These are phyloP conservation scores for Drosophila kepulauana DNA, from an alignment of 1,140 invertebrate species.

Conservation along the genomic window DNA sequence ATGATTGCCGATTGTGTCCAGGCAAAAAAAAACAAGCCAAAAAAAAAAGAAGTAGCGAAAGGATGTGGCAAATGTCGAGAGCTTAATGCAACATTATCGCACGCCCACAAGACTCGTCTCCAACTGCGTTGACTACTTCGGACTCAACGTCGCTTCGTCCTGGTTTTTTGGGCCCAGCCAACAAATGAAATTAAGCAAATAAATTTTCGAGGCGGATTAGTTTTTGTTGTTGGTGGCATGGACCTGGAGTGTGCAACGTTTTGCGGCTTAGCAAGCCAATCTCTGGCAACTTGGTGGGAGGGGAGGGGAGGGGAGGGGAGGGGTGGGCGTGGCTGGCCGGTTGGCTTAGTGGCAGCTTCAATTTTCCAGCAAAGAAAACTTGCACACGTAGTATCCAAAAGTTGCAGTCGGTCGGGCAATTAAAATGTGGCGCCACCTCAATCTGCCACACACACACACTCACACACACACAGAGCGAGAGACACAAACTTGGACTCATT, in stretches of 20 bases:
- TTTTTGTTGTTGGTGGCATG: conserved; percentile 33
- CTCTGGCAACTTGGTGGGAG: conserved; percentile 47
- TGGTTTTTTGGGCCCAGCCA: conserved; percentile 36
- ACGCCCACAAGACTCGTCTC: conserved; percentile 50
- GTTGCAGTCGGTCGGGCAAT: conserved; percentile 68
- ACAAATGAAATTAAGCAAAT: conserved; percentile 83
- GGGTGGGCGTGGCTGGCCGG: conserved; percentile 26
- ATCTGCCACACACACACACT: conserved; percentile 20
- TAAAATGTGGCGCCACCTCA: conserved; percentile 66
- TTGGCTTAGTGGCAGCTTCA: conserved; percentile 43
- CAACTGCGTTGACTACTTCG: background rate
- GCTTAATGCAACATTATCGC: conserved; percentile 77
- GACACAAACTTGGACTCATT: background rate
- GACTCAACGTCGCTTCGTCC: background rate
- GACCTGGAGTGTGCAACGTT: conserved; percentile 51
- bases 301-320: rapidly evolving
- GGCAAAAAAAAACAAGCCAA: background rate
- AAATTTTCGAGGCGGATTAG: conserved; percentile 79
- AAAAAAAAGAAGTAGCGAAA: background rate
- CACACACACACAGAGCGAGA: background rate
- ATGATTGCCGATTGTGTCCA: conserved; percentile 50
- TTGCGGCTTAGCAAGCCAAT: conserved; percentile 77
- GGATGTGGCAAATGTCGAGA: conserved; percentile 54
- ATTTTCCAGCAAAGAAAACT: conserved; percentile 48
- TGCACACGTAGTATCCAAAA: conserved; percentile 63